Conservation (phyloP, 2,113 vertebrate species). For the Butorides virescens region DNA sequence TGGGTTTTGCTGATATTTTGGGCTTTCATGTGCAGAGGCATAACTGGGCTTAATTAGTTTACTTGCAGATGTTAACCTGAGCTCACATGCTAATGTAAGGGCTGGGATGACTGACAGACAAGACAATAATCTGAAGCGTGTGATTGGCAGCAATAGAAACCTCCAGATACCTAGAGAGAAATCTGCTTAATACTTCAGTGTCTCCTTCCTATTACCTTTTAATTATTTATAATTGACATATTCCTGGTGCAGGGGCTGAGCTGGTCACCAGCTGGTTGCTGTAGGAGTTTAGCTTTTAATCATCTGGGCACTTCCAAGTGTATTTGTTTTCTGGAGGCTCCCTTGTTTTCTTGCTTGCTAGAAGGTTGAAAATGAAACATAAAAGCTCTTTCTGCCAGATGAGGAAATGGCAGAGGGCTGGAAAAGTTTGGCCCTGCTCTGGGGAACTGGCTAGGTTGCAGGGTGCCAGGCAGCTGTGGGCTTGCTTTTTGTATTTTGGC, state of each 20-base stretch:
- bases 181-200: conserved; percentile 59
- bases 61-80: neutral
- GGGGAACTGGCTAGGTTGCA: neutral
- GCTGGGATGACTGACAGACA: neutral
- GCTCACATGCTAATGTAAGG: neutral
- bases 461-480: neutral
- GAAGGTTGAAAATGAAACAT: neutral
- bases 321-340: conserved; percentile 40
- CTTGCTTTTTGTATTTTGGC: neutral
- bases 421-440: neutral
- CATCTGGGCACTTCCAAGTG: conserved; percentile 8
- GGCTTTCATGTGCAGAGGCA: neutral
- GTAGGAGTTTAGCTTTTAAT: conserved; percentile 59
- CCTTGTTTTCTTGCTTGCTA: conserved; percentile 10
- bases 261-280: conserved; percentile 58
- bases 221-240: conserved; percentile 69
- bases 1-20: neutral
- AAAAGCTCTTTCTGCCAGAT: neutral
- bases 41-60: neutral
- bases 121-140: conserved; percentile 8
- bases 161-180: conserved; percentile 46
- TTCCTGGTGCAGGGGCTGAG: conserved; percentile 28
- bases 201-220: conserved; percentile 63
- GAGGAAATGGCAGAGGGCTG: too few species aligned
- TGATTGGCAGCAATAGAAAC: conserved; percentile 49